phyloP scores from a whole-genome alignment of 2,888 invertebrate species.

The Pandemis cinnamomeana region DNA sequence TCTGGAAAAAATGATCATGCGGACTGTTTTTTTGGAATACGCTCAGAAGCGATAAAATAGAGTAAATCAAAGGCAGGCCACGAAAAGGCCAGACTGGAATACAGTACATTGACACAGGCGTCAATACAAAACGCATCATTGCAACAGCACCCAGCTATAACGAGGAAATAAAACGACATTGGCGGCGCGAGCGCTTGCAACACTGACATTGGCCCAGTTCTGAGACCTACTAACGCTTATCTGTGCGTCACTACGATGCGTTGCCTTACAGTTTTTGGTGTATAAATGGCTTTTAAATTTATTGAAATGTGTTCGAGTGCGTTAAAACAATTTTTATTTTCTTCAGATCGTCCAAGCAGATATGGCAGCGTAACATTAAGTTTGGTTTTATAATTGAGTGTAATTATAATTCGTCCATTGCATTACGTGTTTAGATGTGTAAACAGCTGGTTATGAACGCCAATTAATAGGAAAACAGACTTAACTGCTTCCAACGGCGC shows the following conservation, averaged over 20 bases:
- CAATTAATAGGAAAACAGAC: slow-evolving; percentile 1
- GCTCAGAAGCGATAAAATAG: too few relatives aligned
- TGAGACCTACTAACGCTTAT: slow-evolving; percentile 78
- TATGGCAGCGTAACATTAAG: background rate
- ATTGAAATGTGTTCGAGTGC: background rate
- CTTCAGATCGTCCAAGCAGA: background rate
- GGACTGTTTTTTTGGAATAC: too few relatives aligned
- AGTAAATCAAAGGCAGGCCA: too few relatives aligned
- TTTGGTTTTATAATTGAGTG: background rate
- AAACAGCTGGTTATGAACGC: background rate
- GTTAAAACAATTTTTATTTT: background rate
- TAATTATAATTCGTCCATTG: background rate
- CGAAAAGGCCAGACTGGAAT: too few relatives aligned
- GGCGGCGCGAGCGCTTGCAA: slow-evolving; percentile 73
- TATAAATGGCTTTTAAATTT: slow-evolving; percentile 37
- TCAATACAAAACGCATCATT: slow-evolving; percentile 19
- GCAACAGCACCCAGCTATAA: slow-evolving; percentile 42
- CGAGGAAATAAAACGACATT: slow-evolving; percentile 76
- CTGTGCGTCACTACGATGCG: slow-evolving; percentile 58
- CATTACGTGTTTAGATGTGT: background rate
- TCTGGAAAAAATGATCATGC: too few relatives aligned
- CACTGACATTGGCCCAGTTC: slow-evolving; percentile 80
- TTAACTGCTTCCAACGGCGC: background rate
- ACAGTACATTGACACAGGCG: too few relatives aligned
- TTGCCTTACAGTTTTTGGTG: slow-evolving; percentile 16